Evolutionary conservation across 2,113 vertebrate genomes (phyloP).

Genomic region (Epinephelus moara): DNA sequence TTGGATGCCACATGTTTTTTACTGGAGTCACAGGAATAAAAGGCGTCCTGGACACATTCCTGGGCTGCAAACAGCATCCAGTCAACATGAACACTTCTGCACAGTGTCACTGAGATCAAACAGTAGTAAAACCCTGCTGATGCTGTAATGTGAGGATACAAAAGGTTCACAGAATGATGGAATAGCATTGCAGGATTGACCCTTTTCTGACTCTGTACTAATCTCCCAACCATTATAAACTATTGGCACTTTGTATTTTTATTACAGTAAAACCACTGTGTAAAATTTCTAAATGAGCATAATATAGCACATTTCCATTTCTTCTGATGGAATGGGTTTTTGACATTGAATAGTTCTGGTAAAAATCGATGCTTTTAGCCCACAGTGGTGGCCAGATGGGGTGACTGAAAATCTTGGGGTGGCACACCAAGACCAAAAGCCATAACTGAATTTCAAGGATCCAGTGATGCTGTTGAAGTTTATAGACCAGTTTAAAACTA

Average conservation of each 20-base stretch:
- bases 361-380: not conserved
- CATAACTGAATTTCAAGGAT: too few species aligned
- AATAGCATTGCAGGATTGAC: not conserved
- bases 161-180: not conserved
- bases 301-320: not conserved
- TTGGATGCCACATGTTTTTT: slow-evolving; percentile 52
- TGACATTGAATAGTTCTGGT: not conserved
- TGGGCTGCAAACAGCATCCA: slow-evolving; percentile 18
- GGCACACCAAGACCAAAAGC: too few species aligned
- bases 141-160: not conserved
- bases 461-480: too few species aligned
- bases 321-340: not conserved
- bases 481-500: too few species aligned
- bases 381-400: not conserved
- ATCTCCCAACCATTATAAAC: not conserved
- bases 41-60: slow-evolving; percentile 17
- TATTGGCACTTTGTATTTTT: not conserved
- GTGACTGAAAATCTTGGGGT: too few species aligned
- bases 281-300: not conserved
- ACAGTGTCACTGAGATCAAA: not conserved
- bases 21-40: slow-evolving; percentile 34
- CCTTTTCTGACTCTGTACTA: not conserved
- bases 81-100: slow-evolving; percentile 28
- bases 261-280: not conserved
- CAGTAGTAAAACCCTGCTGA: not conserved